Base-by-base conservation (phyloP, 2,888 invertebrate genomes). In the Andrena haemorrhoa region DNA sequence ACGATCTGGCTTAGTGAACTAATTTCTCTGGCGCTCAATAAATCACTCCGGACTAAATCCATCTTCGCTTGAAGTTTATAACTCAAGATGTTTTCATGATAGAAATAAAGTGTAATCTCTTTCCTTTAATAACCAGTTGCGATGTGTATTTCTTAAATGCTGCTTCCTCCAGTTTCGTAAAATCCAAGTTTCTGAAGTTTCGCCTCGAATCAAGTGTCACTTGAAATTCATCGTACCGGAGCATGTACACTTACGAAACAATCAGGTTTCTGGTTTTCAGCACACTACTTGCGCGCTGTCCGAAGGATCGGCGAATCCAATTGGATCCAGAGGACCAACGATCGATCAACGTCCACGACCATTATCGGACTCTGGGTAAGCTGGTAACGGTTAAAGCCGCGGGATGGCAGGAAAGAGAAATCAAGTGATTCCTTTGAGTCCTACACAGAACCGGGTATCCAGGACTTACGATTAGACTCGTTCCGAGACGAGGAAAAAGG, bases 321-420 rank as follows among this genome's bases (percentile, higher is more conserved):
- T 35, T 64, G 53, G 68, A 41, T 56, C n/a, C 4, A n/a, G 6
- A n/a, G 23, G 12, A 33, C 6, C 10, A 26, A 16, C 58, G 64
- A 70, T 70, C 65, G 70, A 70, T 79, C 75, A 71, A 75, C 12
- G 79, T 79, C 76, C 33, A 12, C 26, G 51, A 26, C n/a, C 20
- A 35, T 65, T 64, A 71, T 75, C 60, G 4, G 23, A 41, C 3
- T 10, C 0, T 2, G 23, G 23, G 31, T n/a, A 23, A 41, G 35
- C 29, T 26, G 35, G 35, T n/a, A 78, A 41, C 35, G 53, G 23
- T 60, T 47, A 75, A 76, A 66, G 66, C 65, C 71, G 6, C 5
- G 12, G 35, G 26, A 23, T 7, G 61, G n/a, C 12, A 23, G 47
- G 20, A 20, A 49, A 49, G 51, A 66, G 72, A 49, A 64, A 72